Percentiles rank a stretch among this genome's conserved stretches.
phyloP scores from a whole-genome alignment of 1,140 invertebrate genomes.

The Lineus longissimus region DNA sequence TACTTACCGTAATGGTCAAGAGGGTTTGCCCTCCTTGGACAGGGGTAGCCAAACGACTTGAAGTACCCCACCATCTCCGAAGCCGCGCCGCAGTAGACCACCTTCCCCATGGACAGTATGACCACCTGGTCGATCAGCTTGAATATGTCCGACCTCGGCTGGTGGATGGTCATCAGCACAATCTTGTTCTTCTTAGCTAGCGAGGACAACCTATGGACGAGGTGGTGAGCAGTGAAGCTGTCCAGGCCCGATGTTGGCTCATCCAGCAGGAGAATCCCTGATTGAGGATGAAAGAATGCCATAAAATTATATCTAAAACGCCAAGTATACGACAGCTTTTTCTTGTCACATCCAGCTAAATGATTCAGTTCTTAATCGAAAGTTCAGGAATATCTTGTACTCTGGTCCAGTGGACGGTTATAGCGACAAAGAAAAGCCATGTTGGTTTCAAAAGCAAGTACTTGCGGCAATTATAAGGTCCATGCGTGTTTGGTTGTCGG shows the following conservation, averaged over 20 bases:
- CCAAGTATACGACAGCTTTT: no score
- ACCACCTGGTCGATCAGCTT: conserved; percentile 33
- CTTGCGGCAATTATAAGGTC: no score
- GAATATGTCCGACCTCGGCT: conserved; percentile 42
- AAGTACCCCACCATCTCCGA: conserved; percentile 35
- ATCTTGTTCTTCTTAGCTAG: conserved; percentile 35
- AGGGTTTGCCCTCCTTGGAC: conserved; percentile 35
- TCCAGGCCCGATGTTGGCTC: conserved; percentile 42
- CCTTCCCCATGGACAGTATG: conserved; percentile 25
- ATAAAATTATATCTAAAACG: neutral
- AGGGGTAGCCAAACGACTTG: conserved; percentile 27
- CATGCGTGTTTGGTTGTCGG: no score
- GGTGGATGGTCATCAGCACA: conserved; percentile 39
- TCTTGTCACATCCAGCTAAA: no score
- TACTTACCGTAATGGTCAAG: conserved; percentile 36
- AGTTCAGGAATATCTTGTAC: no score
- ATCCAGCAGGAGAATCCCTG: conserved; percentile 40
- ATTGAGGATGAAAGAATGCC: neutral
- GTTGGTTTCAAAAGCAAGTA: no score
- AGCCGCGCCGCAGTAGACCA: conserved; percentile 28
- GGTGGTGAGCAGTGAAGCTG: conserved; percentile 35
- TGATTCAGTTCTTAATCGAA: no score
- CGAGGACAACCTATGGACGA: conserved; percentile 29
- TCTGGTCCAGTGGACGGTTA: no score
- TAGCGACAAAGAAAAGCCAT: no score